Percentiles rank a stretch among this genome's conserved stretches.
phyloP scores from a whole-genome alignment of 2,113 vertebrate species.

The Pteropus alecto region DNA sequence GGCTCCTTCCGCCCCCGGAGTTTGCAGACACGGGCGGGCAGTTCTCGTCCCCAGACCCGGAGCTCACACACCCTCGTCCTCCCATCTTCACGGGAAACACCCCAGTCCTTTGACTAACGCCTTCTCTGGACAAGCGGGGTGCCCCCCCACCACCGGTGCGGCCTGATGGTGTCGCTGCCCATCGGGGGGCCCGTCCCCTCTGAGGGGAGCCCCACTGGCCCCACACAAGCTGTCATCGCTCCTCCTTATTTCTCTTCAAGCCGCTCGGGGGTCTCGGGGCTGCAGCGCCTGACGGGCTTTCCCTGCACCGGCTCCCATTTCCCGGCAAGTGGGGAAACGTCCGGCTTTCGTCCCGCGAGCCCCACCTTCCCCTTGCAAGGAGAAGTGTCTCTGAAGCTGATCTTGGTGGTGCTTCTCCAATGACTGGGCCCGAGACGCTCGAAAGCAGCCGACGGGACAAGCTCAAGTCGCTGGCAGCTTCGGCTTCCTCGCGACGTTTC shows the following conservation, averaged over 20 bases:
- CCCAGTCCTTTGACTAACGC: too few species aligned
- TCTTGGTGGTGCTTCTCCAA: background rate
- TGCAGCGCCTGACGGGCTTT: background rate
- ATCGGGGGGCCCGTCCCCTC: background rate
- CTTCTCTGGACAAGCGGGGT: background rate
- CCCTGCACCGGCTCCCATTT: background rate
- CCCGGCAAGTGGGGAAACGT: background rate
- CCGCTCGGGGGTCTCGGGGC: background rate
- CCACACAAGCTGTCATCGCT: background rate
- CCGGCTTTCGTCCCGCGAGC: background rate
- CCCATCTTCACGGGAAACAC: background rate
- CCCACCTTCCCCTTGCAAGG: background rate
- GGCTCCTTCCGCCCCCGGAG: background rate
- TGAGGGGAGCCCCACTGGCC: fast-evolving
- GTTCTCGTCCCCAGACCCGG: fast-evolving
- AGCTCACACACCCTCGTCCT: background rate
- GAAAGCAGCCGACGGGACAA: fast-evolving
- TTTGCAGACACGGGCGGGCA: background rate
- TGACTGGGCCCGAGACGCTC: background rate
- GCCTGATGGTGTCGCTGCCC: background rate
- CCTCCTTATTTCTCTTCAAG: background rate
- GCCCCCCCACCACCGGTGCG: background rate
- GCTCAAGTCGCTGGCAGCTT: background rate
- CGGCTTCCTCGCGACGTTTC: background rate
- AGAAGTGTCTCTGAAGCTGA: background rate